Base-by-base conservation (phyloP, 2,888 invertebrate species). In the Tinea semifulvella region DNA sequence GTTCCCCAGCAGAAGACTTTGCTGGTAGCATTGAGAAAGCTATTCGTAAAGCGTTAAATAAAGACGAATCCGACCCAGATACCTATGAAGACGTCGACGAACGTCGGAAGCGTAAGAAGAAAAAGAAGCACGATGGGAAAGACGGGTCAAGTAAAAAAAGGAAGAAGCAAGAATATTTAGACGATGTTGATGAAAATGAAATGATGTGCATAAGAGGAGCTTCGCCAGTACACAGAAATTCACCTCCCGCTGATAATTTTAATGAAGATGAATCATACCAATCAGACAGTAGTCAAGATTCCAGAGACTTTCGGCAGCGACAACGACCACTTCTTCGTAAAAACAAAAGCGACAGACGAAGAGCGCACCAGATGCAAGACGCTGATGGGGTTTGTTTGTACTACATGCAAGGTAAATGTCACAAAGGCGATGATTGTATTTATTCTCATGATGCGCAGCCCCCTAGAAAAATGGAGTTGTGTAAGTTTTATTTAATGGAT, bases 401-500 rank as follows among this genome's bases (percentile, higher is more conserved):
- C 74, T 94, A 86, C 64, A 87, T 93, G 85, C 94, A 94, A 73
- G 95, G 94, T 46, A 94, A 93, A 72, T 95, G 95, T 66, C 88
- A 89, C 57, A 88, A 88, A 79, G 91, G 92, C 47, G 87, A 90
- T 48, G 92, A 94, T 53, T 96, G 96, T 69, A 86, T 88, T 42
- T 95, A 90, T 66, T 92, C 92, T 11, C 97, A 98, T 63, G 90
- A 92, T 58, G 89, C 88, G 39, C 79, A 86, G 44, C 90, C 89
- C 36, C 91, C 91, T 1, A 87, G 94, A 54, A 96, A 96, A 79
- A 85, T 92, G 84, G 98, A 98, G 71, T 76, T 97, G 2, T 98
- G 98, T 74, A 98, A 97, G 77, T 98, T 96, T 76, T 98, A 97
- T 77, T 75, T 97, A 48, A 93, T 92, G 89, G 95, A 95, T 54